A percentile compares a stretch with the other conserved stretches of the same genome.
These are phyloP conservation scores for Neodon shergylaensis DNA, from an alignment of 2,113 vertebrate genomes.

Conservation along the genomic window DNA sequence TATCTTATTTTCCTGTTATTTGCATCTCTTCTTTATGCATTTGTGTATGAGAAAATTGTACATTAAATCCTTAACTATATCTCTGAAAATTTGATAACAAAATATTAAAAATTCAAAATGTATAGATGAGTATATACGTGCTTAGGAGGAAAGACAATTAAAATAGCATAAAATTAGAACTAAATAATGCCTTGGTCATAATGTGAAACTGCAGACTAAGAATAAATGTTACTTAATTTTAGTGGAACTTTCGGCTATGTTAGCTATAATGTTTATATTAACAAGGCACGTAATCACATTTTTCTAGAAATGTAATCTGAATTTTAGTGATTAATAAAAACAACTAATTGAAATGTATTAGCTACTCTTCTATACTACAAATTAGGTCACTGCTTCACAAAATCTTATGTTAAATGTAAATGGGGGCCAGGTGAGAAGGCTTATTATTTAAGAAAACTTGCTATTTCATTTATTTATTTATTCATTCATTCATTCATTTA, in stretches of 20 bases:
- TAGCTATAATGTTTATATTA: not conserved
- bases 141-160: not conserved
- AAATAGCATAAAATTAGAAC: not conserved
- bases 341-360: not conserved
- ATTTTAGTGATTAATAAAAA: not conserved
- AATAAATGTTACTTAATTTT: not conserved
- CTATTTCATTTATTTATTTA: not conserved
- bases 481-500: too few species aligned
- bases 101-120: slow-evolving; percentile 5
- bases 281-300: not conserved
- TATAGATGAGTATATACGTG: not conserved
- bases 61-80: not conserved
- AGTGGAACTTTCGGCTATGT: not conserved
- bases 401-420: not conserved
- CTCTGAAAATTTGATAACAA: not conserved
- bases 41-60: not conserved
- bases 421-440: too few species aligned
- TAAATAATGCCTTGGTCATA: not conserved
- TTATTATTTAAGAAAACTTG: not conserved
- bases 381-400: not conserved
- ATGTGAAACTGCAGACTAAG: not conserved
- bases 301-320: not conserved
- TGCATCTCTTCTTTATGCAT: not conserved
- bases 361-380: not conserved
- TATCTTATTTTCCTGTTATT: not conserved